Percentiles rank a stretch among this genome's conserved stretches.
Conservation (phyloP, 2,113 vertebrate species). For the Illadopsis cleaveri region DNA sequence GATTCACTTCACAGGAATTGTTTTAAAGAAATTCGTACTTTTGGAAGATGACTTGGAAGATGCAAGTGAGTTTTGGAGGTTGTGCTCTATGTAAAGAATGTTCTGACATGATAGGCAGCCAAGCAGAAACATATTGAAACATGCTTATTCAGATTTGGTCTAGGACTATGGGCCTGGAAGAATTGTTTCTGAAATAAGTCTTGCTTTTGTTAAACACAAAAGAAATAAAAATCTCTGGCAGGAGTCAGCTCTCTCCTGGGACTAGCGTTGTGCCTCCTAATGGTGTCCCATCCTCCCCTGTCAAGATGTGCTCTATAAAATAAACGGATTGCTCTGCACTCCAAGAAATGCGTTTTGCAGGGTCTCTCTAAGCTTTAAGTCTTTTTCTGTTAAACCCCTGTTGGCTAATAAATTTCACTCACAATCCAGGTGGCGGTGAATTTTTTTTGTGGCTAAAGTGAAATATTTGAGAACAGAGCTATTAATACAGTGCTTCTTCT, state of each 20-base stretch:
- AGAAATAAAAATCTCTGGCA: not conserved
- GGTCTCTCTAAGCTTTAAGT: not conserved
- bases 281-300: not conserved
- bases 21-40: not conserved
- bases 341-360: not conserved
- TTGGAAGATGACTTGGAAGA: not conserved
- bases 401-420: conserved; percentile 20
- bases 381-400: not conserved
- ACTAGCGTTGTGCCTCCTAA: not conserved
- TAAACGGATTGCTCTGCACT: not conserved
- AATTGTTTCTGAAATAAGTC: not conserved
- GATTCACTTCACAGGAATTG: not conserved
- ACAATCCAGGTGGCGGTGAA: not conserved
- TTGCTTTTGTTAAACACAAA: not conserved
- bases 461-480: not conserved
- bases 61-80: not conserved
- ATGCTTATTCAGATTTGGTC: not conserved
- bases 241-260: accelerated
- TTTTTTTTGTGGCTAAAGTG: not conserved
- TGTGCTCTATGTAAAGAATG: not conserved
- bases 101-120: not conserved
- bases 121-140: not conserved
- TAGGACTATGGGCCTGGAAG: not conserved
- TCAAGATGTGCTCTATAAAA: conserved; percentile 3
- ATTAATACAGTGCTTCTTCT: not conserved